Base-by-base conservation (phyloP, 2,888 invertebrate species). In the Oxytorus armatus region DNA sequence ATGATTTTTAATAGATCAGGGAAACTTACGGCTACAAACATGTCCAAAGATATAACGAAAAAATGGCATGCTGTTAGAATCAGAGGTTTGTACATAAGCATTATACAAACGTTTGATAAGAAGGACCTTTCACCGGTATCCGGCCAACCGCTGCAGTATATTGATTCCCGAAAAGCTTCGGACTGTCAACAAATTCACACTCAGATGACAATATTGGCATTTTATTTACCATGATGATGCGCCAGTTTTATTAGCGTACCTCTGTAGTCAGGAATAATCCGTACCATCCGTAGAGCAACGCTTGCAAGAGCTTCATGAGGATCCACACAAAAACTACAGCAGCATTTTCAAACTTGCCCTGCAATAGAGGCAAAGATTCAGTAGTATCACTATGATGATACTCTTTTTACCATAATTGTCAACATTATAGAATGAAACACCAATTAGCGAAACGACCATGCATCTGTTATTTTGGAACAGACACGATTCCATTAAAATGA, bases 71-170 rank as follows among this genome's bases (percentile, higher is more conserved):
- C 87, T 53, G 68, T 85, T 8, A 89, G 59, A 39, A 61, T 23
- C 0, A 88, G 66, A 14, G 88, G 86, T 29, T 82, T 86, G 63
- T 88, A 86, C n/a, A n/a, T n/a, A n/a, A n/a, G n/a, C n/a, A n/a
- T n/a, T n/a, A n/a, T n/a, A n/a, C n/a, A n/a, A n/a, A 87, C 25
- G 7, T 78, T 83, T 1, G 79, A 73, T 69, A 74, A 83, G 4
- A 84, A 49, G 5, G 59, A 18, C 18, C 21, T 70, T 18, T 85
- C 77, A 3, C 70, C 74, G 1, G 65, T 76, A 4, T 66, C 65
- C 7, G 79, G 29, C 88, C 88, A 88, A 4, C 77, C 33, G 10
- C 84, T 74, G 4, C 59, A 81, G 66, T 86, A 89, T 14, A 86
- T 79, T 1, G 86, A 80, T 5, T 72, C 33, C 7, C 79, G 57